Percentiles rank a stretch among this genome's conserved stretches.
phyloP scores from a whole-genome alignment of 1,140 invertebrate species.

The Aricia agestis region DNA sequence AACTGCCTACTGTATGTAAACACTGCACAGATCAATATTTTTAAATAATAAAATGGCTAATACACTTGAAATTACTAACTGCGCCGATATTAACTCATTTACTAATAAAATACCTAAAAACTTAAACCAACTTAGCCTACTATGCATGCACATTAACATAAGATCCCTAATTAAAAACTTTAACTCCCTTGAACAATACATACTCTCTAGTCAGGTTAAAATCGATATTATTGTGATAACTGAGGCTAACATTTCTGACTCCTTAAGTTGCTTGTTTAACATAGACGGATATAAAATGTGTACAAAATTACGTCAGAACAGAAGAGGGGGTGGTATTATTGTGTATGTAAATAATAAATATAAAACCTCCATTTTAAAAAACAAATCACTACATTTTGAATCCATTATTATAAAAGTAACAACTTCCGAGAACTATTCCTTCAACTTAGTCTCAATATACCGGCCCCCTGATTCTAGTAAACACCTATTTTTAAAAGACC shows the following conservation, averaged over 20 bases:
- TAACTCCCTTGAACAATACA: slow-evolving; percentile 19
- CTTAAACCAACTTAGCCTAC: not conserved
- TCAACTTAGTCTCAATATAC: slow-evolving; percentile 18
- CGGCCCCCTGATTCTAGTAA: slow-evolving; percentile 13
- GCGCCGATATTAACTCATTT: slow-evolving; percentile 2
- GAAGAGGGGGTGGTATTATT: slow-evolving; percentile 24
- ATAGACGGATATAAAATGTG: slow-evolving; percentile 19
- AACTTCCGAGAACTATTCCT: slow-evolving; percentile 11
- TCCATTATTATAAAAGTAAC: slow-evolving; percentile 16
- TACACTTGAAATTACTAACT: slow-evolving; percentile 15
- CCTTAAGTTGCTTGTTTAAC: too few species aligned
- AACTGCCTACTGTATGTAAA: slow-evolving; percentile 8
- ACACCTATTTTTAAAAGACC: too few species aligned
- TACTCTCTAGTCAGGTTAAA: slow-evolving; percentile 2
- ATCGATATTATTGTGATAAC: slow-evolving; percentile 25
- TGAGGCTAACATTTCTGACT: slow-evolving; percentile 23
- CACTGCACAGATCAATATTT: not conserved
- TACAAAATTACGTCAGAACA: not conserved
- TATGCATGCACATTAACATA: slow-evolving; percentile 23
- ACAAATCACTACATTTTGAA: too few species aligned
- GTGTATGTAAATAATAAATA: slow-evolving; percentile 22
- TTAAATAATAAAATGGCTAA: not conserved
- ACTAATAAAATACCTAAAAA: too few species aligned
- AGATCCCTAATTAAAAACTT: slow-evolving; percentile 26
- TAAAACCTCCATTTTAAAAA: slow-evolving; percentile 14